These are phyloP conservation scores for Pseudopodoces humilis DNA, from an alignment of 2,113 vertebrate species.

Conservation along the genomic window DNA sequence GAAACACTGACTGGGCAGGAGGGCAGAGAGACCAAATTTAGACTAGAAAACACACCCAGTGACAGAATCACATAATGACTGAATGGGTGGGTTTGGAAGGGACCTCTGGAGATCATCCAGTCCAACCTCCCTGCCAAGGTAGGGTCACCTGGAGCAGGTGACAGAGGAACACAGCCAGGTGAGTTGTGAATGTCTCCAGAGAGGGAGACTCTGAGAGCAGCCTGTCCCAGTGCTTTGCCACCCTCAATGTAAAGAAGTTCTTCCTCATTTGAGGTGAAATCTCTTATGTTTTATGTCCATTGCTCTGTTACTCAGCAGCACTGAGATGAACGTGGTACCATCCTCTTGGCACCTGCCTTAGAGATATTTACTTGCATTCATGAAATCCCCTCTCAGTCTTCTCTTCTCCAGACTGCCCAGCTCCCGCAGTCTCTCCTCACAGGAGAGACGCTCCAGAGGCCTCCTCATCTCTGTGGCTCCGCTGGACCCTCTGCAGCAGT, in stretches of 20 bases:
- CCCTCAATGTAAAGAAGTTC: not conserved
- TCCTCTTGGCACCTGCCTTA: not conserved
- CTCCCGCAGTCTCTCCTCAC: not conserved
- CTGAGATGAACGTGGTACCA: not conserved
- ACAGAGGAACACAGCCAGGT: not conserved
- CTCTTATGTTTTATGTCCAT: not conserved
- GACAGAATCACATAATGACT: not conserved
- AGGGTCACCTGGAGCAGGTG: not conserved
- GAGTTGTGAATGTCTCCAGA: not conserved
- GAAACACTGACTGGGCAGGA: not conserved
- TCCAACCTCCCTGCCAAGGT: not conserved
- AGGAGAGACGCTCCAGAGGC: not conserved
- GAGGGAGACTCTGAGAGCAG: not conserved
- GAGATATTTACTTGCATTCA: not conserved
- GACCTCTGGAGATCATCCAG: not conserved
- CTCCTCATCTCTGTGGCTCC: not conserved
- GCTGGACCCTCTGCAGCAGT: not conserved
- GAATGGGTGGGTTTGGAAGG: not conserved
- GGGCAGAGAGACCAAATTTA: not conserved
- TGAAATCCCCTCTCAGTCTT: not conserved
- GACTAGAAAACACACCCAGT: not conserved
- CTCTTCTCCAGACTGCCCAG: not conserved
- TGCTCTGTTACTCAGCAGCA: not conserved
- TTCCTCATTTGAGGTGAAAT: not conserved
- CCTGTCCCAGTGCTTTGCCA: not conserved